Base-by-base conservation (phyloP, 2,797 vertebrate species). In the Hippocampus kuda region DNA sequence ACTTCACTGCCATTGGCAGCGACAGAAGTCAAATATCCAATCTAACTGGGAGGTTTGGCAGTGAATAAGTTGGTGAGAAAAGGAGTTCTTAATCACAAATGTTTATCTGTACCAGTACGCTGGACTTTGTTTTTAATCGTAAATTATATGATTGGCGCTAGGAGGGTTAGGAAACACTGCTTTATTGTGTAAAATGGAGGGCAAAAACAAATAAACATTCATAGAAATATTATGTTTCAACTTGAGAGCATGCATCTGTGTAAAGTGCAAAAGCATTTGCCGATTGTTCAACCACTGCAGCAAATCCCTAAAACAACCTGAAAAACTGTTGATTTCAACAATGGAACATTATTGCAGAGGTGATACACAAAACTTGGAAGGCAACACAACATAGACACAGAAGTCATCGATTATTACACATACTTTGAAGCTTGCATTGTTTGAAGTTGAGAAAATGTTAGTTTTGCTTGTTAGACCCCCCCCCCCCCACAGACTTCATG, bases 191-290 rank as follows among this genome's bases (percentile, higher is more conserved):
- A 34, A 34, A 34, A 16, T 4, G 30, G 24, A 27, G 9, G 44
- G n/a, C 41, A 34, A 74, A 69, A 72, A 49, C 16, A 51, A 30
- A 22, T 34, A 30, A 70, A 77, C 75, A 80, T 80, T 79, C 46
- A 68, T 76, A 76, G 64, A 76, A 81, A 75, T 81, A 53, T 84
- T 81, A 53, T 84, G 82, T 83, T 85, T 84, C 77, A 34, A 71
- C 65, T 72, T 15, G 56, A 74, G 27, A 70, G 73, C 82, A 86
- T 84, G 83, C 83, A 81, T 77, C 27, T 72, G 48, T 77, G 73
- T 81, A 83, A 82, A 87, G 83, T 88, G 85, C 88, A 77, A 79
- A 81, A 76, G 70, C n/a, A 26, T 46, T 65, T 20, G 12, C 26
- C 26, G 27, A 27, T 34, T 60, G 6, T 34, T 30, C 57, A 60